Evolutionary conservation across 2,113 vertebrate genomes (phyloP), one percentile per base, ranked within the genome.

Genomic region (Aegotheles bennettii): DNA sequence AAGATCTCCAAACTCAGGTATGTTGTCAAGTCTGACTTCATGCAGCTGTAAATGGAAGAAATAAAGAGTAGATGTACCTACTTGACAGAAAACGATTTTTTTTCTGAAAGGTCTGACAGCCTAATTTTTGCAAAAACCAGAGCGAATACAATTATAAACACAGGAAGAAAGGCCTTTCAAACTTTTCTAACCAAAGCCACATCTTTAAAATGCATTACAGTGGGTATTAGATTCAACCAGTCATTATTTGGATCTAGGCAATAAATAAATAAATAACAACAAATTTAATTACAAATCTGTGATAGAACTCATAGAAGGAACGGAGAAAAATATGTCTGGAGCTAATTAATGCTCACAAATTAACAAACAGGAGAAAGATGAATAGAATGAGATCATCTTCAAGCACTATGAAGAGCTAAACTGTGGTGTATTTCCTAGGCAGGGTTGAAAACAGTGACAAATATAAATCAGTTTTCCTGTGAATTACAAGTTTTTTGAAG

Each of bases 261-360:
- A 91, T 87, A 94, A 87, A 89, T 87, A 94, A 87, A 89, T 82
- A 81, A 75, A 40, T 67, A 43, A 38, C 59, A 90, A 65, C 53
- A 78, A 59, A 12, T 69, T 90, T 56, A 76, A 92, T 65, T 60
- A 69, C 10, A 43, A 56, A 87, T 84, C 51, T 5, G 3, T 36
- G 53, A 74, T 63, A 81, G 36, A 92, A 82, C 16, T 89, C 36
- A 53, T 47, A 17, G 48, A 84, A 89, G 11, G 61, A 86, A 79
- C 13, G n/a, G n/a, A 94, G 35, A 84, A 92, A 63, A 81, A 74
- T 29, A 50, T 75, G 13, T 79, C 81, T 95, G 87, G 28, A 89
- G 71, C 23, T 76, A 93, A 91, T 90, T 79, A 85, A 85, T 9
- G 5, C 18, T 93, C 38, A 87, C 65, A 90, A 93, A 35, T 48